Evolutionary conservation across 2,797 vertebrate genomes (phyloP).

Genomic region (Eremophila alpestris): DNA sequence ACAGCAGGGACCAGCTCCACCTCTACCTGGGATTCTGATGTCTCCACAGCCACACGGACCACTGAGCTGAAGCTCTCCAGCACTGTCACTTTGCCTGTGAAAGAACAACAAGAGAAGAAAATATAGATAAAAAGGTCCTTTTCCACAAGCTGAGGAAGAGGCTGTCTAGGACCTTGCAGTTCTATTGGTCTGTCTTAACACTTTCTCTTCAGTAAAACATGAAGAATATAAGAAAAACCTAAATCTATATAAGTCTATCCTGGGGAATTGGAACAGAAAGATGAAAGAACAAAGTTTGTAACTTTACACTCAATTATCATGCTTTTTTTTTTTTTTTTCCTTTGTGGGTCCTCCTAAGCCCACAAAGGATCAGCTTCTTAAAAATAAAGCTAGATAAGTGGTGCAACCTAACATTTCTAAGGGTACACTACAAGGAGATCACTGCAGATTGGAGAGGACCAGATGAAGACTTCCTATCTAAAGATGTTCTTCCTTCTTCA

Average conservation of each 20-base stretch:
- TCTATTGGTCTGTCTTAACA: not conserved
- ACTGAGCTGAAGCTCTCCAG: slow-evolving; percentile 71
- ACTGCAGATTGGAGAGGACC: not conserved
- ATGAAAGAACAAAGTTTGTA: not conserved
- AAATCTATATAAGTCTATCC: not conserved
- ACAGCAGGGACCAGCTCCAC: slow-evolving; percentile 80
- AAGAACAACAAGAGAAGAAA: not conserved
- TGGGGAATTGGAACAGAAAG: not conserved
- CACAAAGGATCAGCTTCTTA: not conserved
- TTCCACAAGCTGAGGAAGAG: not conserved
- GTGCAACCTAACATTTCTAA: not conserved
- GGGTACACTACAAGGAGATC: not conserved
- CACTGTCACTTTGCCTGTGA: slow-evolving; percentile 74
- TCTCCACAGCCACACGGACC: slow-evolving; percentile 81
- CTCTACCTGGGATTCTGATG: slow-evolving; percentile 74
- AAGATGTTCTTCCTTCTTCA: not conserved
- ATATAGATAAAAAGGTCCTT: not conserved
- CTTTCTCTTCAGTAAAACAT: not conserved
- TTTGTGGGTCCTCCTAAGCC: not conserved
- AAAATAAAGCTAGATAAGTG: not conserved
- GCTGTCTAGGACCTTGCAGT: not conserved
- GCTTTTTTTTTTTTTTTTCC: not conserved
- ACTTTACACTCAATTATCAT: not conserved
- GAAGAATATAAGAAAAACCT: not conserved
- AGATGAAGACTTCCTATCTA: not conserved